Evolutionary conservation across 2,888 invertebrate species (phyloP).

Genomic region (Diabrotica balteata): DNA sequence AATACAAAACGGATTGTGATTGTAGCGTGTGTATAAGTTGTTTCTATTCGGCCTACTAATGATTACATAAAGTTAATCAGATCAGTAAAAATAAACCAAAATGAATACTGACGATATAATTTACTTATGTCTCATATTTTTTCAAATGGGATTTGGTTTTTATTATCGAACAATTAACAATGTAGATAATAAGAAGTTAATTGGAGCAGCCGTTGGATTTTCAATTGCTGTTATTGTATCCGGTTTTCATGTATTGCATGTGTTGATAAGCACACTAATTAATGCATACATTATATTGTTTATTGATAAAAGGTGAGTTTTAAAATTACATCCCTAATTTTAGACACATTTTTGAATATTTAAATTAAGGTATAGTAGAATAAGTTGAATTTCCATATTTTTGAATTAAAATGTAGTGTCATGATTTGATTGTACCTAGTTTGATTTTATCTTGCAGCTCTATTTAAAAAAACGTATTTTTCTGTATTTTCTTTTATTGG

Average conservation of each 20-base stretch:
- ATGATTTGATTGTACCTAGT: too few relatives aligned
- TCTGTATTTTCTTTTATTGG: too few relatives aligned
- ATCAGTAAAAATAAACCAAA: slow-evolving; percentile 1
- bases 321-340: not conserved
- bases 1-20: too few relatives aligned
- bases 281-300: slow-evolving; percentile 70
- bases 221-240: slow-evolving; percentile 67
- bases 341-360: too few relatives aligned
- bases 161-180: slow-evolving; percentile 68
- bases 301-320: slow-evolving; percentile 64
- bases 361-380: too few relatives aligned
- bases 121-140: slow-evolving; percentile 72
- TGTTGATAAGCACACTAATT: slow-evolving; percentile 66
- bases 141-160: slow-evolving; percentile 74
- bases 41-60: not conserved
- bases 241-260: slow-evolving; percentile 67
- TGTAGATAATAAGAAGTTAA: slow-evolving; percentile 63
- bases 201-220: slow-evolving; percentile 69
- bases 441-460: too few relatives aligned
- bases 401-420: too few relatives aligned
- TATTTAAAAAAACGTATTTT: too few relatives aligned
- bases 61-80: not conserved
- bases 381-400: too few relatives aligned
- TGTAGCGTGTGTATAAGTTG: too few relatives aligned
- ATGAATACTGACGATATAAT: slow-evolving; percentile 80